Evolutionary conservation across 1,140 invertebrate genomes (phyloP).

Genomic region (Diachasmimorpha longicaudata): DNA sequence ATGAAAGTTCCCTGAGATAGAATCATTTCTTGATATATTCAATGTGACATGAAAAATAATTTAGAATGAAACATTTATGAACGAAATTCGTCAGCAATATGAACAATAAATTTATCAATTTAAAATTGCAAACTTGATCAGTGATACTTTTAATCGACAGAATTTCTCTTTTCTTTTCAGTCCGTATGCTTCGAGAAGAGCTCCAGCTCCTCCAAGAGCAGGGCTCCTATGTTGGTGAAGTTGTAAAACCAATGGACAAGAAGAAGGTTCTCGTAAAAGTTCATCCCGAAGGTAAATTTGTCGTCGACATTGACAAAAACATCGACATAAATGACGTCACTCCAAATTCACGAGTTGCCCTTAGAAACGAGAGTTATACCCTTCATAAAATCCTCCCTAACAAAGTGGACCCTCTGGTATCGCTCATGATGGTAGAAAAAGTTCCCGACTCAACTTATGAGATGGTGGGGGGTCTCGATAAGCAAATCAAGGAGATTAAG

Average conservation of each 20-base stretch:
- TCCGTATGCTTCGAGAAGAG: slow-evolving; percentile 97
- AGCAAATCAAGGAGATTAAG: slow-evolving; percentile 99
- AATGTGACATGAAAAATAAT: too few relatives aligned
- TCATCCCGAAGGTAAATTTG: slow-evolving; percentile 99
- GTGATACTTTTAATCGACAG: too few relatives aligned
- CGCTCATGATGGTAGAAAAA: slow-evolving; percentile 99
- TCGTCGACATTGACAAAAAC: slow-evolving; percentile 99
- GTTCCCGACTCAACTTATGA: slow-evolving; percentile 99
- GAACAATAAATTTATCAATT: too few relatives aligned
- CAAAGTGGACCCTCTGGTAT: slow-evolving; percentile 99
- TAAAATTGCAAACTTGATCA: too few relatives aligned
- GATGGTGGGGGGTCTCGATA: slow-evolving; percentile 99
- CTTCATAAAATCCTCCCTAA: slow-evolving; percentile 99
- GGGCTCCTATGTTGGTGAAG: slow-evolving; percentile 99
- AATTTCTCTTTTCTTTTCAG: slow-evolving; percentile 66
- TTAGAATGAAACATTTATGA: too few relatives aligned
- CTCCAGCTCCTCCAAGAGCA: slow-evolving; percentile 98
- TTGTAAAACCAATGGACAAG: slow-evolving; percentile 99
- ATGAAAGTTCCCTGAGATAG: too few relatives aligned
- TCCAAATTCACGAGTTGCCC: slow-evolving; percentile 95
- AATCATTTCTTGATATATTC: too few relatives aligned
- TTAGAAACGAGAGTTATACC: slow-evolving; percentile 98
- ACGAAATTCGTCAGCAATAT: too few relatives aligned
- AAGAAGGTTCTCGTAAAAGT: slow-evolving; percentile 99
- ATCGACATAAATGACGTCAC: slow-evolving; percentile 99